Evolutionary conservation across 1,140 invertebrate genomes (phyloP), one percentile per base, ranked within the genome.

Genomic region (Drosophila serrata): DNA sequence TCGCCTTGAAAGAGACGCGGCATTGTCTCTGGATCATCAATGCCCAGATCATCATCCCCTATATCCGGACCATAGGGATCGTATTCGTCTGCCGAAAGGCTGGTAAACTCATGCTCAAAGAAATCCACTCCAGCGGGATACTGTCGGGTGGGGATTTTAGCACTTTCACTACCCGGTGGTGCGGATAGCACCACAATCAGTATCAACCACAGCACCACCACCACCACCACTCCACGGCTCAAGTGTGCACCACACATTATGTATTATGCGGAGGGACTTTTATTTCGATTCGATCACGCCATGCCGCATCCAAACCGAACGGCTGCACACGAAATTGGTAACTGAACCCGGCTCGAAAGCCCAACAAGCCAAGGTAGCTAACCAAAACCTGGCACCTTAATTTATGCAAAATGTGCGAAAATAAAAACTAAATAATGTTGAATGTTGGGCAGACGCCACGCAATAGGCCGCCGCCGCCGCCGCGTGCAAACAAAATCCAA

Each of bases 1-100:
- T 96, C 95, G 3, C 95, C 95, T 91, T 96, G 95, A 79, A 95
- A 96, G 39, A 96, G 90, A 33, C 95, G 95, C 0, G 95, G 95
- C 57, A 93, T 93, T 1, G 95, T 94, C 93, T 96, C 95, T 0
- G 95, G 95, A 93, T 96, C 95, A 62, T 94, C 92, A 45, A 82
- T 76, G 48, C 70, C 91, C 42, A 81, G 42, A 29, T 91, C 84
- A 40, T 90, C 91, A 29, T 90, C 62, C 0, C 81, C 87, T 5
- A 82, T 79, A 17, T 88, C 82, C 0, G 90, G 84, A 0, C 84
- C 86, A 61, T 55, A 86, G 0, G 84, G 76, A 77, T 92, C 91
- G 48, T 72, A 82, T 6, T 90, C 87, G 5, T 79, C 84, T 81
- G 63, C 35, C 27, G 73, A 45, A 6, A 86, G 17, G 67, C 84